Evolutionary conservation across 2,113 vertebrate species (phyloP).

Genomic region (Speoplatyrhinus poulsoni): DNA sequence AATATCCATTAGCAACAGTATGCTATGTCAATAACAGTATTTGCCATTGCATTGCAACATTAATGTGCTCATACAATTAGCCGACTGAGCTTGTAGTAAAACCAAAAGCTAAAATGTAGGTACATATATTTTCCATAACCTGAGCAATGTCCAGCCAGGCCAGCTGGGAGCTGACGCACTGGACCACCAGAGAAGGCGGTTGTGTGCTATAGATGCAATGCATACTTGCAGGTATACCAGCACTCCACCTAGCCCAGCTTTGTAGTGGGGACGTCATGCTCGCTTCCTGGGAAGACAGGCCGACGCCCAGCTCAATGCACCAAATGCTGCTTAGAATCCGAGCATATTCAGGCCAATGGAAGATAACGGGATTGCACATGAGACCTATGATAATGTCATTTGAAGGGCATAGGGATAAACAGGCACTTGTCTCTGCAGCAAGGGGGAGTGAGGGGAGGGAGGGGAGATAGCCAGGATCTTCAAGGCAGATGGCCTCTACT

Average conservation of each 20-base stretch:
- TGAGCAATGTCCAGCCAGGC: slow-evolving; percentile 65
- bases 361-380: slow-evolving; percentile 74
- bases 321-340: slow-evolving; percentile 70
- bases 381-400: slow-evolving; percentile 76
- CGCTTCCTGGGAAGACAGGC: slow-evolving; percentile 68
- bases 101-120: slow-evolving; percentile 79
- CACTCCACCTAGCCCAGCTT: slow-evolving; percentile 63
- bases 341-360: slow-evolving; percentile 68
- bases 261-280: slow-evolving; percentile 69
- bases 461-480: slow-evolving; percentile 63
- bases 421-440: slow-evolving; percentile 61
- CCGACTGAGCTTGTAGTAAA: slow-evolving; percentile 76
- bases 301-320: slow-evolving; percentile 59
- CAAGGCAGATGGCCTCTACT: slow-evolving; percentile 55
- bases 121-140: slow-evolving; percentile 80
- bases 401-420: slow-evolving; percentile 78
- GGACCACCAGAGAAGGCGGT: slow-evolving; percentile 45
- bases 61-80: slow-evolving; percentile 76
- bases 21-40: background rate
- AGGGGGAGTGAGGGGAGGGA: slow-evolving; percentile 46
- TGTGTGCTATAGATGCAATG: slow-evolving; percentile 59
- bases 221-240: slow-evolving; percentile 77
- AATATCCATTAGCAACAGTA: background rate
- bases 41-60: slow-evolving; percentile 73
- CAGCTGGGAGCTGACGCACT: slow-evolving; percentile 62